A percentile compares a stretch with the other conserved stretches of the same genome.
Conservation (phyloP, 2,888 invertebrate genomes). For the Hipparchia sbordonii region DNA sequence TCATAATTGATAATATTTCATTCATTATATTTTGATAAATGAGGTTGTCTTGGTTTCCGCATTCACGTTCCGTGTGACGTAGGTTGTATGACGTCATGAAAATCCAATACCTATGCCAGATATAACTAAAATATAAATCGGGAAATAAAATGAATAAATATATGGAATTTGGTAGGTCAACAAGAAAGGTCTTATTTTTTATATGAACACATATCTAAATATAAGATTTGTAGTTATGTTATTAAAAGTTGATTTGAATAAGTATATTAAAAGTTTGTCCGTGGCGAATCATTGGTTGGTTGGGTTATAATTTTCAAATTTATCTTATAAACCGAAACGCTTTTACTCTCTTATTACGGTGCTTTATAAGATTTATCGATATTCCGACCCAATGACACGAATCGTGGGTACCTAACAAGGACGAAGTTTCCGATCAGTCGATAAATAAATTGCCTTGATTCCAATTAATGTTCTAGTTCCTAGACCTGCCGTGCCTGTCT, state of each 20-base stretch:
- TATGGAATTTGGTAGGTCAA: too few relatives aligned
- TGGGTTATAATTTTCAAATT: background rate
- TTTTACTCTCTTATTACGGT: background rate
- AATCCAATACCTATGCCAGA: background rate
- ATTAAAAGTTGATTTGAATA: too few relatives aligned
- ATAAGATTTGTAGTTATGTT: too few relatives aligned
- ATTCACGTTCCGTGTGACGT: background rate
- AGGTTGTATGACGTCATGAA: background rate
- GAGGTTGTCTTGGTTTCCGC: background rate
- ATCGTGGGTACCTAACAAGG: background rate
- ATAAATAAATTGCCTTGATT: constrained; percentile 1
- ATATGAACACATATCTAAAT: too few relatives aligned
- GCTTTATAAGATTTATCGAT: background rate
- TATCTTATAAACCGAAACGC: background rate
- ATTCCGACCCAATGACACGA: constrained; percentile 1
- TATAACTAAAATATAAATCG: background rate
- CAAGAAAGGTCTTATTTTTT: too few relatives aligned
- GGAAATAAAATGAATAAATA: too few relatives aligned
- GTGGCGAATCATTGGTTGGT: background rate
- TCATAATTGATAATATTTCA: background rate
- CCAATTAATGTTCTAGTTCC: background rate
- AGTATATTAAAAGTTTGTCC: too few relatives aligned
- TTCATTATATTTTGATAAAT: background rate
- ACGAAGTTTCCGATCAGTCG: constrained; percentile 1
- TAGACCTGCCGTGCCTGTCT: background rate